Percentiles rank a stretch among this genome's conserved stretches.
Evolutionary conservation across 2,888 invertebrate species (phyloP).

Genomic region (Polia nebulosa): DNA sequence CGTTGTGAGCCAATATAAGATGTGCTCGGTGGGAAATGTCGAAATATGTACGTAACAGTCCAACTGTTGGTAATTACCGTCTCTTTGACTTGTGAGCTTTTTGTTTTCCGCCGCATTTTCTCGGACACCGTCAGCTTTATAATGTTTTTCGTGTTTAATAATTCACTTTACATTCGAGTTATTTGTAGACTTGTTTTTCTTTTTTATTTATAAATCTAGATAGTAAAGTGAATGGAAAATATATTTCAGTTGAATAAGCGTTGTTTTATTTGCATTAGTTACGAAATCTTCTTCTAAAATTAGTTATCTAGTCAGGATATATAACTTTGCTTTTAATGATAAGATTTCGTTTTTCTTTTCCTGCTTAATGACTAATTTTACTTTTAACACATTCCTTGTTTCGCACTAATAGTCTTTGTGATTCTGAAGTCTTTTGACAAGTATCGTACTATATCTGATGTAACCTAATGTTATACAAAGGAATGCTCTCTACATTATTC

Average conservation of each 20-base stretch:
- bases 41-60: constrained; percentile 44
- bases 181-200: background rate
- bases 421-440: no score
- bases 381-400: constrained; percentile 1
- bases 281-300: constrained; percentile 20
- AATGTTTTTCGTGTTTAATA: background rate
- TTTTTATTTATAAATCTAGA: constrained; percentile 1
- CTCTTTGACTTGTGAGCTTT: constrained; percentile 6
- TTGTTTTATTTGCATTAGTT: constrained; percentile 23
- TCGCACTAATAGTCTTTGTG: background rate
- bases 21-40: constrained; percentile 46
- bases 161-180: background rate
- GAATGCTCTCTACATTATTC: background rate
- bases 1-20: constrained; percentile 59
- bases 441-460: no score
- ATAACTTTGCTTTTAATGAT: constrained; percentile 38
- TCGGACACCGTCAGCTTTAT: background rate
- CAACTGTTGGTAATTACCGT: constrained; percentile 40
- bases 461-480: background rate
- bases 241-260: background rate
- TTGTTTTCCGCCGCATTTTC: constrained; percentile 4
- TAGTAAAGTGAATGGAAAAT: background rate
- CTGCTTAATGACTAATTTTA: constrained; percentile 29
- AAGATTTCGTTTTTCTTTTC: constrained; percentile 38
- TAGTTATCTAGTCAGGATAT: constrained; percentile 50